Evolutionary conservation across 2,888 invertebrate species (phyloP).

Genomic region (Dryobota labecula): DNA sequence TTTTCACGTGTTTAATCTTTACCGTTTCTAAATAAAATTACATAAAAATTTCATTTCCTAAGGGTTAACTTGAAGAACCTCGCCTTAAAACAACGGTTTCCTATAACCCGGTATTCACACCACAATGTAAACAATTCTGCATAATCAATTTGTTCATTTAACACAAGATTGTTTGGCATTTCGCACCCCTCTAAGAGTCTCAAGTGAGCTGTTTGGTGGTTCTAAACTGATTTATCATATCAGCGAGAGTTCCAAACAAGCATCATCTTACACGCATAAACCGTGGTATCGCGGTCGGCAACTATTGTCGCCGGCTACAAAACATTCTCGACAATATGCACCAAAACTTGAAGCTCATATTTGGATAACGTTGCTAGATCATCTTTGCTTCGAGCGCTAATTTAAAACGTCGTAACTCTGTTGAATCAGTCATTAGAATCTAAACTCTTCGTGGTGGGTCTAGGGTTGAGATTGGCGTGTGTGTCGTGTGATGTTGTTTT

Average conservation of each 20-base stretch:
- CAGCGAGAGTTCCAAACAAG: slow-evolving; percentile 87
- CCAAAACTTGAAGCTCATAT: slow-evolving; percentile 85
- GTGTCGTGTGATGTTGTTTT: slow-evolving; percentile 53
- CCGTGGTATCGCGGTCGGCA: slow-evolving; percentile 83
- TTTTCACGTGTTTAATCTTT: too few relatives aligned
- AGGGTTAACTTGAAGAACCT: too few relatives aligned
- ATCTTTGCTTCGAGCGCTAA: slow-evolving; percentile 71
- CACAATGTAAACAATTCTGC: slow-evolving; percentile 69
- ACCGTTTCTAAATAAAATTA: too few relatives aligned
- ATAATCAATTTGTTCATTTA: slow-evolving; percentile 87
- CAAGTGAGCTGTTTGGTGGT: slow-evolving; percentile 86
- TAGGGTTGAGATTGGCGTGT: slow-evolving; percentile 67
- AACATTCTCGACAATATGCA: slow-evolving; percentile 86
- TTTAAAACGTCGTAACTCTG: slow-evolving; percentile 71
- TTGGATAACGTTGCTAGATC: slow-evolving; percentile 80
- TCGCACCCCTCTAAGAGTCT: slow-evolving; percentile 81
- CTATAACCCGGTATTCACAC: slow-evolving; percentile 14
- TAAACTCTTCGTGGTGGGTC: slow-evolving; percentile 64
- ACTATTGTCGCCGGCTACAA: slow-evolving; percentile 75
- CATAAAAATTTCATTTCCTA: too few relatives aligned
- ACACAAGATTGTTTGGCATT: slow-evolving; percentile 83
- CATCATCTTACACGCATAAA: slow-evolving; percentile 90
- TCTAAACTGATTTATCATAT: slow-evolving; percentile 90
- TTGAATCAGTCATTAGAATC: slow-evolving; percentile 53
- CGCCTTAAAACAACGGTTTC: slow-evolving; percentile 19